A percentile compares a stretch with the other conserved stretches of the same genome.
Conservation (phyloP, 2,888 invertebrate genomes). For the Zaprionus bogoriensis region DNA sequence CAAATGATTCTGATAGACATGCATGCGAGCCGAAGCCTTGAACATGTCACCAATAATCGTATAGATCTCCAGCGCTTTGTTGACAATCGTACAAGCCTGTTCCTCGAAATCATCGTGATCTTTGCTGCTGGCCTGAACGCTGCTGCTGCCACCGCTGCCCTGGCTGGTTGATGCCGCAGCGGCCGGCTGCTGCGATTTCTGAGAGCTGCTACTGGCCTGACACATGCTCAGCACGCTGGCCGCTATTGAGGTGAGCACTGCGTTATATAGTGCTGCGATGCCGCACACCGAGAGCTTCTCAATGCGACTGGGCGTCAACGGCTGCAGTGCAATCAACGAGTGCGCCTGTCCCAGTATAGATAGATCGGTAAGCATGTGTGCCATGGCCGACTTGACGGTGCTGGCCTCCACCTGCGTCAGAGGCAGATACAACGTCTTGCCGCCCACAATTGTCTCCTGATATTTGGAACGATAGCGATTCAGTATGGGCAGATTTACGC, state of each 20-base stretch:
- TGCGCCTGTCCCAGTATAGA: constrained; percentile 90
- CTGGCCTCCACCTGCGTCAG: constrained; percentile 89
- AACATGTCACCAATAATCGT: constrained; percentile 91
- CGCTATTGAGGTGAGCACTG: constrained; percentile 88
- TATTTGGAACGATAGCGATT: constrained; percentile 85
- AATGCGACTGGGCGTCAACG: constrained; percentile 92
- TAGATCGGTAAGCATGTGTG: constrained; percentile 92
- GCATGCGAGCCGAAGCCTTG: constrained; percentile 91
- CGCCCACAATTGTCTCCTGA: constrained; percentile 84
- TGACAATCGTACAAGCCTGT: constrained; percentile 91
- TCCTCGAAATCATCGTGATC: constrained; percentile 91
- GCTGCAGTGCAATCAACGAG: constrained; percentile 93
- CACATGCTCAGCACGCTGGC: constrained; percentile 86
- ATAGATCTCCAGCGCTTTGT: constrained; percentile 94
- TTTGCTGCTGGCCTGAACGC: constrained; percentile 32
- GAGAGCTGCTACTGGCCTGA: constrained; percentile 84
- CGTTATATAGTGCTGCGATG: constrained; percentile 92
- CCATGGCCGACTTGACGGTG: constrained; percentile 87
- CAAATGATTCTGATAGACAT: constrained; percentile 94
- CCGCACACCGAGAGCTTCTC: constrained; percentile 91
- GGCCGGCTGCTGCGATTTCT: constrained; percentile 76
- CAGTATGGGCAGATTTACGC: constrained; percentile 88
- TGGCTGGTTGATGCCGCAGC: constrained; percentile 56
- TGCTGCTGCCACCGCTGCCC: constrained; percentile 42
- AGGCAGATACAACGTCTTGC: constrained; percentile 87